Percentiles rank a stretch among this genome's conserved stretches.
These are phyloP conservation scores for Syngnathus scovelli DNA, from an alignment of 2,113 vertebrate species.

Conservation along the genomic window DNA sequence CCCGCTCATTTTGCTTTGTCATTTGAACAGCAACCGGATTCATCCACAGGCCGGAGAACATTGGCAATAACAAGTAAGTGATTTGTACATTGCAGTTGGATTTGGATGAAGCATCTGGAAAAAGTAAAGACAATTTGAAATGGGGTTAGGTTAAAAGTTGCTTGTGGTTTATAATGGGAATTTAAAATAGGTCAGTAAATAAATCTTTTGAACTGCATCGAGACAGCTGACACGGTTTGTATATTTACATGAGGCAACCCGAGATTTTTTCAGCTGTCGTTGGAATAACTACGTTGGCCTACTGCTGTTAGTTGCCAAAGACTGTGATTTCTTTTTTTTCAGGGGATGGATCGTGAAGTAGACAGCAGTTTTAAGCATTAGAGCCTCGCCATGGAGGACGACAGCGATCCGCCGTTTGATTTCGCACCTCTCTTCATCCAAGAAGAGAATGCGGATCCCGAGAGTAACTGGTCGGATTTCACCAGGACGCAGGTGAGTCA, in stretches of 20 bases:
- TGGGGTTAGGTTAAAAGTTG: no score
- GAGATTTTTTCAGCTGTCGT: constrained; percentile 44
- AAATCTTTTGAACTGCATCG: not conserved
- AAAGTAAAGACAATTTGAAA: not conserved
- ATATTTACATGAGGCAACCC: not conserved
- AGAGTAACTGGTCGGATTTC: constrained; percentile 17
- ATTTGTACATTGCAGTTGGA: not conserved
- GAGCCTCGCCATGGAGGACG: constrained; percentile 52
- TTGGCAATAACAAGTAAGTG: constrained; percentile 37
- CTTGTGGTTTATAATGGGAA: constrained; percentile 1
- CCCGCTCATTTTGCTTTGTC: constrained; percentile 41
- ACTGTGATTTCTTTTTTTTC: constrained; percentile 15
- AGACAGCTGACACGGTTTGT: no score
- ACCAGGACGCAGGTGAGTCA: constrained; percentile 14
- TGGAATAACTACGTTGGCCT: constrained; percentile 4
- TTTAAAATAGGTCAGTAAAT: constrained; percentile 1
- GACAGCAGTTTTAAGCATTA: not conserved
- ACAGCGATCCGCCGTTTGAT: constrained; percentile 13
- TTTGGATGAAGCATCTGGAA: not conserved
- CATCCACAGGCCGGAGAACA: not conserved
- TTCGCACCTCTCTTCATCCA: constrained; percentile 55
- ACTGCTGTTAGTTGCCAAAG: not conserved
- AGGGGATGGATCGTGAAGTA: constrained; percentile 12
- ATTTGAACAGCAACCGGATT: constrained; percentile 15
- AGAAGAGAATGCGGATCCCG: constrained; percentile 41